These are phyloP conservation scores for Oopsacas minuta DNA, from an alignment of 37 sponge, comb jelly and placozoan genomes.

Conservation along the genomic window DNA sequence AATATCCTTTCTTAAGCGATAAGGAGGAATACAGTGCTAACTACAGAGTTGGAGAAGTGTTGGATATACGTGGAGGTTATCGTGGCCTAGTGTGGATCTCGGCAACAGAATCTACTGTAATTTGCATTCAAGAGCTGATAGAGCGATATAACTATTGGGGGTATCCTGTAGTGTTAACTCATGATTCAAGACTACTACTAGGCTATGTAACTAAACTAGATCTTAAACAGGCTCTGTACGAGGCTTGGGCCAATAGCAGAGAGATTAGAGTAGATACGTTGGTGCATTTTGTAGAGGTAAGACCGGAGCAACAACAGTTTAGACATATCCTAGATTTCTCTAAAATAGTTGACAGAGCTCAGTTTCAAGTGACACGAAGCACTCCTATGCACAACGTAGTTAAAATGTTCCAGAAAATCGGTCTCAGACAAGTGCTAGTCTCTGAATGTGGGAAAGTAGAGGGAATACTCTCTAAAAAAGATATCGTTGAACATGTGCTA, in stretches of 20 bases:
- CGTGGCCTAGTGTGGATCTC: background rate
- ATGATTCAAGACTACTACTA: conserved; percentile 55
- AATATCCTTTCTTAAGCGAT: conserved; percentile 91
- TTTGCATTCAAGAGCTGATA: conserved; percentile 30
- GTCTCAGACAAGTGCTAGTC: conserved; percentile 77
- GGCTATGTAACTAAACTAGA: conserved; percentile 80
- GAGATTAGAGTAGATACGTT: background rate
- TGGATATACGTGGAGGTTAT: conserved; percentile 46
- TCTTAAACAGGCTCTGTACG: conserved; percentile 40
- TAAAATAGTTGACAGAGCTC: background rate
- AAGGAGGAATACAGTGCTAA: conserved; percentile 75
- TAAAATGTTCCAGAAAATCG: conserved; percentile 87
- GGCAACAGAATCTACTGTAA: background rate
- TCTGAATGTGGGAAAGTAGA: conserved; percentile 71
- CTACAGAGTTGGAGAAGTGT: conserved; percentile 58
- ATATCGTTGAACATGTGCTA: background rate
- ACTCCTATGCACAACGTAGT: conserved; percentile 80
- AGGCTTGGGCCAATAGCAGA: background rate
- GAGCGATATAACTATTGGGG: conserved; percentile 63
- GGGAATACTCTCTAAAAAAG: conserved; percentile 8
- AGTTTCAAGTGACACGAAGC: conserved; percentile 50
- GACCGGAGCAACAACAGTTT: background rate
- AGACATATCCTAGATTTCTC: background rate
- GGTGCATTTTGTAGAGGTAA: background rate
- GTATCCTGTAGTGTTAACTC: conserved; percentile 70